phyloP scores from a whole-genome alignment of 2,797 vertebrate genomes.

The Gastrophryne carolinensis region DNA sequence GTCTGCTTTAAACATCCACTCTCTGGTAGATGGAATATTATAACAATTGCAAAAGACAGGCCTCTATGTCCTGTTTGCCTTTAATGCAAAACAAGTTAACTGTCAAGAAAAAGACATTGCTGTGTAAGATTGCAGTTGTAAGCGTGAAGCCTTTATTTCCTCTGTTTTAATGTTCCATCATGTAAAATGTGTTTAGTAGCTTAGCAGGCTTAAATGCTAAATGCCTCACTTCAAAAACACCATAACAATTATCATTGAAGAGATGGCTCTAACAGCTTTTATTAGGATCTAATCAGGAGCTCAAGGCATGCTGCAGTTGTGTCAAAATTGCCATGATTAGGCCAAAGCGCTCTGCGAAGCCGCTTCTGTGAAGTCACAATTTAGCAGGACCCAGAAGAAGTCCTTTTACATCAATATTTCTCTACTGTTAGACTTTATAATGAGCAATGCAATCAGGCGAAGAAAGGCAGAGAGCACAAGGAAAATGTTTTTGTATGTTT shows the following conservation, averaged over 20 bases:
- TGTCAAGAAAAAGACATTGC: background rate
- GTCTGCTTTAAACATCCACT: background rate
- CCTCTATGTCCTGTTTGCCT: background rate
- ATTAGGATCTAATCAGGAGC: slow-evolving; percentile 51
- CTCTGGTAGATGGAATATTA: background rate
- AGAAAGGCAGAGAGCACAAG: slow-evolving; percentile 1
- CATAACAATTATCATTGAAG: slow-evolving; percentile 49
- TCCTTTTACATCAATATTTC: slow-evolving; percentile 50
- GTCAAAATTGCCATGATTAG: slow-evolving; percentile 51
- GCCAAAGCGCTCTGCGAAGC: slow-evolving; percentile 13
- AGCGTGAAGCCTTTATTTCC: slow-evolving; percentile 10
- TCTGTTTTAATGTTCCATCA: slow-evolving; percentile 15
- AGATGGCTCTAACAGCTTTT: slow-evolving; percentile 42
- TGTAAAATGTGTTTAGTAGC: slow-evolving; percentile 36
- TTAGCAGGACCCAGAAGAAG: slow-evolving; percentile 41
- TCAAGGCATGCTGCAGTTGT: slow-evolving; percentile 34
- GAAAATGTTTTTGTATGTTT: slow-evolving; percentile 17
- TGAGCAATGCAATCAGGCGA: slow-evolving; percentile 44
- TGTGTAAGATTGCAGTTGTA: background rate
- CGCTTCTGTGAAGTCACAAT: slow-evolving; percentile 35
- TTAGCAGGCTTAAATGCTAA: slow-evolving; percentile 38
- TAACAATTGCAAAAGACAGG: background rate
- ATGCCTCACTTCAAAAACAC: slow-evolving; percentile 42
- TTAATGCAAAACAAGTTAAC: slow-evolving; percentile 12
- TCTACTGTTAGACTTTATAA: slow-evolving; percentile 42